Base-by-base conservation (phyloP, 2,888 invertebrate species). In the Ophioninae sp. region DNA sequence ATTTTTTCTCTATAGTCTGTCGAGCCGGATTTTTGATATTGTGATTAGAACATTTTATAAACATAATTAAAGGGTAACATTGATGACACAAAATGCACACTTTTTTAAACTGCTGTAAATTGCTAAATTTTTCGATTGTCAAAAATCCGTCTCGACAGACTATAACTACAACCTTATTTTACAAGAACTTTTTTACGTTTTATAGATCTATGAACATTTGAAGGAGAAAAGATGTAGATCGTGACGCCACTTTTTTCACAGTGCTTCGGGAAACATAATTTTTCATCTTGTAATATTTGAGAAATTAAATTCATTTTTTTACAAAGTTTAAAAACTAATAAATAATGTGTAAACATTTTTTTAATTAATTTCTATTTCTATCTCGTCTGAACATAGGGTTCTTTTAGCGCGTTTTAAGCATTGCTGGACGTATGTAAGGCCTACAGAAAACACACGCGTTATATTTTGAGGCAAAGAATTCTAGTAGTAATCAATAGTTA, bases 121-220 rank as follows among this genome's bases (percentile, higher is more conserved):
- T 77, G 37, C 59, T 68, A 58, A 67, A 77, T 77, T 67, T 77
- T 77, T 77, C 61, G 77, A 68, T 67, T n/a, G 41, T 67, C 30
- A 23, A 74, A 74, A 74, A 30, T 74, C 74, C 74, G 44, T 59
- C 72, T 61, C 39, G 61, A 72, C 61, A 59, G 7, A 72, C 72
- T 59, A 59, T 59, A 37, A 30, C 30, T 30, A 30, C 30, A 30
- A 30, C 30, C 30, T 30, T 30, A 30, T 30, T 30, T 30, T 30
- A 78, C 72, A 39, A 39, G n/a, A 72, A 65, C 73, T n/a, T n/a
- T n/a, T n/a, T n/a, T n/a, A n/a, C n/a, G n/a, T n/a, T 79, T 73
- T 72, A 39, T 73, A 51, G 73, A 79, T 79, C 73, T 7, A 67
- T 79, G 58, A 72, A 79, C 72, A 79, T 65, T 79, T 73, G n/a